Evolutionary conservation across 2,797 vertebrate species (phyloP), one percentile per base, ranked within the genome.

Genomic region (Scleropages formosus): DNA sequence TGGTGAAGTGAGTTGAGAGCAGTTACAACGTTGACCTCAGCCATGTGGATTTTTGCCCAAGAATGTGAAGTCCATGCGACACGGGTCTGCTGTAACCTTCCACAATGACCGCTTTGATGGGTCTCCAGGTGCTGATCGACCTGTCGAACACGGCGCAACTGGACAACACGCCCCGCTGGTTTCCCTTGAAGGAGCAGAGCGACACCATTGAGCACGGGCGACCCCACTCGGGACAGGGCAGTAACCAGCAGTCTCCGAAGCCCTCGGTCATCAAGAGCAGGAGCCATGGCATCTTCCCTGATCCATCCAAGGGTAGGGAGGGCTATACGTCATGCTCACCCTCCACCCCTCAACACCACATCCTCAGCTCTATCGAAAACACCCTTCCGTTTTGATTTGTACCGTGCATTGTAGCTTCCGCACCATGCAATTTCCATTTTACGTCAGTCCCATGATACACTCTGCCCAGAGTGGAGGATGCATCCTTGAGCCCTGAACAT

Each of bases 231-330:
- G 86, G 93, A 78, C 96, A 95, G 78, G 90, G 88, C 0, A 92
- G 88, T 73, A 92, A 85, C 86, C 94, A 95, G 20, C 95, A 93
- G 75, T 95, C 94, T 59, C 96, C 96, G 78, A 98, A 97, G 90
- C 95, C 94, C 66, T 97, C 96, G 76, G 98, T 99, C 77, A 99
- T 98, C 89, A 99, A 99, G 81, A 99, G 98, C 86, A 93, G 95
- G 91, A 99, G 97, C 86, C 98, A 99, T 73, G 96, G 98, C 80
- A 96, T 99, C 87, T 99, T 99, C 84, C 97, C 97, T 7, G 96
- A 98, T 84, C 97, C 97, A 69, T 91, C 95, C 80, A 98, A 98
- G 94, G 98, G 98, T 99, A 94, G 85, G 89, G 20, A 0, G 69
- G 26, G 16, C 7, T 11, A 2, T 56, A 24, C 24, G 26, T 31